Evolutionary conservation across 2,888 invertebrate species (phyloP).

Genomic region (Thera britannica): DNA sequence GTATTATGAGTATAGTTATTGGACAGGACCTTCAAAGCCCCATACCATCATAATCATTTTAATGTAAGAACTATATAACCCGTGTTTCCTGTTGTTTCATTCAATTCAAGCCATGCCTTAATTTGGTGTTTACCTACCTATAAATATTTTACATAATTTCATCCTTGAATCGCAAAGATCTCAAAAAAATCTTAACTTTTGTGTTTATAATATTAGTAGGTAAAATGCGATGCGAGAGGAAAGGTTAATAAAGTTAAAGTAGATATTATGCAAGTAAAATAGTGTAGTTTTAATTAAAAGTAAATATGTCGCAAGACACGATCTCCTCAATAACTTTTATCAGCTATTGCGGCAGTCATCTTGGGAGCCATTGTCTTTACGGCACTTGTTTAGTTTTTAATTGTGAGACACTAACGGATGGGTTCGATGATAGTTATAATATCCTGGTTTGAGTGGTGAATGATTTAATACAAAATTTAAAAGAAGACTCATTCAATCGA

Average conservation of each 20-base stretch:
- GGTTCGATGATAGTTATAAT: neutral
- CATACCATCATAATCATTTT: constrained; percentile 2
- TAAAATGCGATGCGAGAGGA: neutral
- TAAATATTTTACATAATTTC: too few species aligned
- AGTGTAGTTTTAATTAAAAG: neutral
- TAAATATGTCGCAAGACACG: neutral
- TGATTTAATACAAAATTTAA: neutral
- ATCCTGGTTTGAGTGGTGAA: constrained; percentile 3
- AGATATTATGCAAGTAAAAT: neutral
- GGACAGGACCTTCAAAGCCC: neutral
- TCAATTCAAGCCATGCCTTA: neutral
- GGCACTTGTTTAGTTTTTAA: constrained; percentile 10
- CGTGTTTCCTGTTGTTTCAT: neutral
- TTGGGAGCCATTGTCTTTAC: constrained; percentile 1
- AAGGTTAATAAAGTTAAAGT: neutral
- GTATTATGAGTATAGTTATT: constrained; percentile 42
- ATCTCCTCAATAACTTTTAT: constrained; percentile 2
- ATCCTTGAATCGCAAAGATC: too few species aligned
- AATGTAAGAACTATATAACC: neutral
- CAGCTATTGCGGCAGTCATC: constrained; percentile 5
- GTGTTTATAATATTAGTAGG: too few species aligned
- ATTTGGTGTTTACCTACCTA: too few species aligned
- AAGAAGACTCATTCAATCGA: too few species aligned
- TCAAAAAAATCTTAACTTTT: too few species aligned
- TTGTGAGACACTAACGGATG: constrained; percentile 3